phyloP scores from a whole-genome alignment of 2,113 vertebrate genomes.

The Nycticorax nycticorax region DNA sequence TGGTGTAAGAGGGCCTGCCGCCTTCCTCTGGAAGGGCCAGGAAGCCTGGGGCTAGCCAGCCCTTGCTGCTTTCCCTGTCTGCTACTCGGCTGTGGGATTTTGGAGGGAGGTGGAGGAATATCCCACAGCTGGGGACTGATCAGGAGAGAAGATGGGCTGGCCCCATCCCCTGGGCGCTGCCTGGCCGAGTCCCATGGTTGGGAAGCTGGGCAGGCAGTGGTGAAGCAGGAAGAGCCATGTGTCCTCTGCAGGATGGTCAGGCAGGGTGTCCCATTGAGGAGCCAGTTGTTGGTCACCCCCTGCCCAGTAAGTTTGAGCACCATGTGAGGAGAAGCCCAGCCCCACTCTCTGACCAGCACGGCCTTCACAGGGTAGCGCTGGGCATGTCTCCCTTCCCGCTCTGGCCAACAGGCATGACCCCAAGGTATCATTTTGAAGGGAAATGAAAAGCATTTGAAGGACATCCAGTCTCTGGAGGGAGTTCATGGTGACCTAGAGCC shows the following conservation, averaged over 20 bases:
- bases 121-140: background rate
- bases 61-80: background rate
- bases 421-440: background rate
- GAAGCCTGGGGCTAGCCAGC: conserved; percentile 41
- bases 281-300: background rate
- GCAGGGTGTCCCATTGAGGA: background rate
- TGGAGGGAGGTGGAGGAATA: background rate
- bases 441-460: background rate
- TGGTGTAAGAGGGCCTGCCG: conserved; percentile 46
- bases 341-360: background rate
- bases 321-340: background rate
- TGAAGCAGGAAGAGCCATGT: background rate
- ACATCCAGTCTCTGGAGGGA: background rate
- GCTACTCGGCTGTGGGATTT: background rate
- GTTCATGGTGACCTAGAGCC: background rate
- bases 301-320: background rate
- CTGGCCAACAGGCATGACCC: background rate
- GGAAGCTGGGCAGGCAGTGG: background rate
- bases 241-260: background rate
- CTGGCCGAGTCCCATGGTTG: fast-evolving
- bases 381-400: background rate
- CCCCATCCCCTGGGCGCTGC: background rate
- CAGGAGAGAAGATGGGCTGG: background rate
- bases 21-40: conserved; percentile 40
- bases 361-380: background rate